Conservation (phyloP, 2,113 vertebrate genomes). For the Takifugu bimaculatus region DNA sequence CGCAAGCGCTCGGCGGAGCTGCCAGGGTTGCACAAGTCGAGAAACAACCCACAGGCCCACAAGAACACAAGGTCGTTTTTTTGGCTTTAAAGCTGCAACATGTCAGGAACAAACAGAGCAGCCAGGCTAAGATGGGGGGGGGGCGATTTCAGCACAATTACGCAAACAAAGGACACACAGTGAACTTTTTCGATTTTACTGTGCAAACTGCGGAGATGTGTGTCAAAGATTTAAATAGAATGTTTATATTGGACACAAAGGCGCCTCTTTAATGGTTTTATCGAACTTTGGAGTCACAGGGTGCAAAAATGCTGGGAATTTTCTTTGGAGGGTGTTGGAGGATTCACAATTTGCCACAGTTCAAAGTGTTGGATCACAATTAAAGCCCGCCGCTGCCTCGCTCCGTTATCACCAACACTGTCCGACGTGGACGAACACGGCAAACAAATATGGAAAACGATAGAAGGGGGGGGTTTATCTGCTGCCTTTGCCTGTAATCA, state of each 20-base stretch:
- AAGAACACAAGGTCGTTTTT: conserved; percentile 1
- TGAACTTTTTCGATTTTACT: conserved; percentile 6
- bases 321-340: too few relatives aligned
- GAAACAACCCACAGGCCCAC: not conserved
- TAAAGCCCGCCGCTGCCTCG: too few relatives aligned
- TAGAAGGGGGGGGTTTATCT: conserved; percentile 12
- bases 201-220: not conserved
- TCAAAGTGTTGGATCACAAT: too few relatives aligned
- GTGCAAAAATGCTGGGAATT: too few relatives aligned
- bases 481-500: conserved; percentile 27
- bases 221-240: not conserved
- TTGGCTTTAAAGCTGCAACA: conserved; percentile 36
- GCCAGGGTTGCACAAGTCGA: conserved; percentile 20
- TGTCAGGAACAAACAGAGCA: conserved; percentile 28
- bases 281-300: too few relatives aligned
- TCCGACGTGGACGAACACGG: too few relatives aligned
- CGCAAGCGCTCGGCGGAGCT: conserved; percentile 2
- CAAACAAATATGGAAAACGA: too few relatives aligned
- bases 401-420: too few relatives aligned
- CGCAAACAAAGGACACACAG: conserved; percentile 3
- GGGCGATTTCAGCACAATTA: not conserved
- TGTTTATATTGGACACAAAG: too few relatives aligned
- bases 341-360: too few relatives aligned
- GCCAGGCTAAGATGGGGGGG: conserved; percentile 1
- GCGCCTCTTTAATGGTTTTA: too few relatives aligned